Conservation (phyloP, 2,113 vertebrate species). For the Xyrauchen texanus region DNA sequence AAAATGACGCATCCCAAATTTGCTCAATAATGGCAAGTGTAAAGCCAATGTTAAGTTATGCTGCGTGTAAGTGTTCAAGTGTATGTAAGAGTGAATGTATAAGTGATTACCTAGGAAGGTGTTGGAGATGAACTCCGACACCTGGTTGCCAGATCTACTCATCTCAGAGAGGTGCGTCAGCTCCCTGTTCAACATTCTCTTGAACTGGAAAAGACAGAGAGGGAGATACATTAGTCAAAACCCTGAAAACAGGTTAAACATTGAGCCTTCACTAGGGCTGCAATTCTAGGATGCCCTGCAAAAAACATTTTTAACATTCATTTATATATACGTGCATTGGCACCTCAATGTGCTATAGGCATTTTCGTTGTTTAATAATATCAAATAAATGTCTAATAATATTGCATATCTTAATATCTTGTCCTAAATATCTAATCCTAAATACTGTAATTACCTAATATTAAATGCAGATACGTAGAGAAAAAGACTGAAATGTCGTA, state of each 20-base stretch:
- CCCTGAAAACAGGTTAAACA: constrained; percentile 43
- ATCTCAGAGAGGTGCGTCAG: constrained; percentile 92
- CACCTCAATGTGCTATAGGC: too few species aligned
- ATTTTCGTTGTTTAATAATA: too few species aligned
- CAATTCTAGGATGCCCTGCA: neutral
- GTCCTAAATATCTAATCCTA: neutral
- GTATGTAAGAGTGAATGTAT: neutral
- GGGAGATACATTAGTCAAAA: constrained; percentile 56
- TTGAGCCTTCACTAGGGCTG: neutral
- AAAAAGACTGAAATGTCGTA: neutral
- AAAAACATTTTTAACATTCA: neutral
- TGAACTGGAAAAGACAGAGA: constrained; percentile 79
- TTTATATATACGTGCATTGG: neutral
- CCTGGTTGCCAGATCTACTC: constrained; percentile 94
- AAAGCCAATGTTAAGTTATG: neutral
- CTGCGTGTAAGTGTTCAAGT: too few species aligned
- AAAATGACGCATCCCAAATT: constrained; percentile 8
- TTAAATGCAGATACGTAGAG: too few species aligned
- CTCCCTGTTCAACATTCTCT: constrained; percentile 95
- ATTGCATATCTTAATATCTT: neutral
- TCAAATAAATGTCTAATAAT: neutral
- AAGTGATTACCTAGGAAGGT: constrained; percentile 85
- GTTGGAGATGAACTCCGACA: constrained; percentile 94
- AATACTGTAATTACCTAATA: too few species aligned
- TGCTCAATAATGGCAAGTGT: neutral